Evolutionary conservation across 2,888 invertebrate genomes (phyloP).

Genomic region (Aspidiotus destructor): DNA sequence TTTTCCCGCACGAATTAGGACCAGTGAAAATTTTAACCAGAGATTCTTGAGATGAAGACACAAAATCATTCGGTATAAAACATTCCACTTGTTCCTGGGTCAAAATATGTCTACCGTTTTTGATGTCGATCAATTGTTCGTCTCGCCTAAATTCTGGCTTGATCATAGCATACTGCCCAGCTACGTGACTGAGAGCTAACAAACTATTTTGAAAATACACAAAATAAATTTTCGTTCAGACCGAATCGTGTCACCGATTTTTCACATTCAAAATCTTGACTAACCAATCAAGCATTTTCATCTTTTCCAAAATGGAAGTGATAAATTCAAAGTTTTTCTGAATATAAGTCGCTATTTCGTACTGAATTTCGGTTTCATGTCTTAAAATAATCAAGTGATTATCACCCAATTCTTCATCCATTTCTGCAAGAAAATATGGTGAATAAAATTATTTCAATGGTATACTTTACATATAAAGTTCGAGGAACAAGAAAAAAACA

Average conservation of each 20-base stretch:
- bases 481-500: too few relatives aligned
- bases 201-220: constrained; percentile 27
- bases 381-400: constrained; percentile 67
- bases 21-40: constrained; percentile 72
- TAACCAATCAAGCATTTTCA: constrained; percentile 58
- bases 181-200: constrained; percentile 32
- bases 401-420: constrained; percentile 69
- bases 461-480: neutral
- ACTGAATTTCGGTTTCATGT: constrained; percentile 68
- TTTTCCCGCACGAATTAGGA: constrained; percentile 87
- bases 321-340: constrained; percentile 51
- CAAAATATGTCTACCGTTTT: constrained; percentile 65
- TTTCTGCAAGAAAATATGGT: constrained; percentile 47
- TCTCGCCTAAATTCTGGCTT: constrained; percentile 33
- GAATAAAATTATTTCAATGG: neutral
- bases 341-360: constrained; percentile 54
- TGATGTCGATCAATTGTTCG: constrained; percentile 47
- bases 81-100: constrained; percentile 55
- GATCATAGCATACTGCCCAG: constrained; percentile 32
- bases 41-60: constrained; percentile 49
- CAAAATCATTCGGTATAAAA: constrained; percentile 65
- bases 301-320: constrained; percentile 40
- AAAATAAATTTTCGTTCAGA: neutral
- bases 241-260: too few relatives aligned
- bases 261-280: constrained; percentile 22